Base-by-base conservation (phyloP, 2,888 invertebrate genomes). In the Hedychridium roseum region DNA sequence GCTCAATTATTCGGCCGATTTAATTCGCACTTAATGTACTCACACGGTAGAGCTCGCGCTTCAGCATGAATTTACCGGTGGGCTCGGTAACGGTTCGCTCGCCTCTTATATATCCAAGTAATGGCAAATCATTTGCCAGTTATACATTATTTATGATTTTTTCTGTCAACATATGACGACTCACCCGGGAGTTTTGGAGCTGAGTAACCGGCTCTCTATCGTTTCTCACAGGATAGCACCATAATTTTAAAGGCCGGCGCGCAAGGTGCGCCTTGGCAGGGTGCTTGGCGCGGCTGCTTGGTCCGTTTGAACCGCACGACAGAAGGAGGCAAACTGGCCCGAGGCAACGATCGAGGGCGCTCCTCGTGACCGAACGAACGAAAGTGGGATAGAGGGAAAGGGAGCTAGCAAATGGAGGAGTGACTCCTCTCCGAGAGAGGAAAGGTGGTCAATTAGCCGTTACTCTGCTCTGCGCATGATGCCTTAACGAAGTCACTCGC, bases 371-470 rank as follows among this genome's bases (percentile, higher is more conserved):
- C 6, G 18, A 17, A 11, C 5, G 52, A 39, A 26, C 36, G 18
- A 42, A 42, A 30, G 36, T 11, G 27, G 30, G 37, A 14, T 32
- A 31, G 15, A 16, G 21, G 12, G 35, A 43, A 16, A 30, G 30
- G 32, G 31, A 34, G 38, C 9, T 38, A 42, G 47, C 35, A 39
- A 59, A 50, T 59, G 57, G 52, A 52, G 54, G 52, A 49, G 42
- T 30, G 51, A 47, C 58, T 66, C 62, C 57, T 64, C 68, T 62
- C 60, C 54, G 52, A 57, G 60, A 59, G 66, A 63, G 69, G 68
- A 71, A 73, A 73, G 68, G 71, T 73, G 75, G 76, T 68, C 76
- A 75, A 76, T 77, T 76, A 75, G 74, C 76, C 75, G 76, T 76
- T 76, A 75, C 71, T 70, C 66, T 76, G 74, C 71, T 70, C 66